These are phyloP conservation scores for Sebastiscus tertius DNA, from an alignment of 2,797 vertebrate genomes.

Conservation along the genomic window DNA sequence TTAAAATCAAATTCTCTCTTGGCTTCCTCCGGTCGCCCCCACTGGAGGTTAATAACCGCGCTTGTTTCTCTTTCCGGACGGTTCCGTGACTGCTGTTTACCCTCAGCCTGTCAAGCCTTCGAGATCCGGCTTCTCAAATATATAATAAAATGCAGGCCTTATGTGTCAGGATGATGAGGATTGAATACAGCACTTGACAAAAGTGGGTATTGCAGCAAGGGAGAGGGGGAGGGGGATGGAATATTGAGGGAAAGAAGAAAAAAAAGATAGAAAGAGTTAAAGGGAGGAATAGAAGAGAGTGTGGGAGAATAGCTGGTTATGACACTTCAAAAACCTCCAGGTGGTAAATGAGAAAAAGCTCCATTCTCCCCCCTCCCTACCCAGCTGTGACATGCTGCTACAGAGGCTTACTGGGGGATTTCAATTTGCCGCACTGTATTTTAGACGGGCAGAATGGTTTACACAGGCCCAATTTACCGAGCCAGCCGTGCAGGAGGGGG, in stretches of 20 bases:
- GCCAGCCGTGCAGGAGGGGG: constrained; percentile 40
- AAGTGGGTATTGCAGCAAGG: constrained; percentile 14
- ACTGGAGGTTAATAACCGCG: constrained; percentile 55
- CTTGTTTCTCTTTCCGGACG: constrained; percentile 53
- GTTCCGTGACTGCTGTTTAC: constrained; percentile 62
- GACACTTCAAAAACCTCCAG: constrained; percentile 77
- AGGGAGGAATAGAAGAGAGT: constrained; percentile 31
- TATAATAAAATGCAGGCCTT: constrained; percentile 53
- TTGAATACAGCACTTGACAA: constrained; percentile 56
- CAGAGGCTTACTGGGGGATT: constrained; percentile 75
- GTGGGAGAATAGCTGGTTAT: constrained; percentile 63
- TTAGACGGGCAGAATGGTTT: constrained; percentile 75
- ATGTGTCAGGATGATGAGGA: constrained; percentile 54
- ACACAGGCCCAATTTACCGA: constrained; percentile 77
- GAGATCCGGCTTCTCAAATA: constrained; percentile 48
- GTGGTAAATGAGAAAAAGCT: constrained; percentile 79
- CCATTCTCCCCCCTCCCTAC: constrained; percentile 63
- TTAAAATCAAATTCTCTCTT: constrained; percentile 18
- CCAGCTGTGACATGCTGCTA: constrained; percentile 74
- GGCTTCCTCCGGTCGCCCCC: constrained; percentile 14
- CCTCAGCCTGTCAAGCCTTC: constrained; percentile 45
- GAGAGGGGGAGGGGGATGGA: constrained; percentile 4
- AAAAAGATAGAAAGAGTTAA: constrained; percentile 29
- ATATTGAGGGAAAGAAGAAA: background rate
- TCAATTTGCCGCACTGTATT: constrained; percentile 78